phyloP scores from a whole-genome alignment of 2,888 invertebrate species.

The Willowsia nigromaculata region DNA sequence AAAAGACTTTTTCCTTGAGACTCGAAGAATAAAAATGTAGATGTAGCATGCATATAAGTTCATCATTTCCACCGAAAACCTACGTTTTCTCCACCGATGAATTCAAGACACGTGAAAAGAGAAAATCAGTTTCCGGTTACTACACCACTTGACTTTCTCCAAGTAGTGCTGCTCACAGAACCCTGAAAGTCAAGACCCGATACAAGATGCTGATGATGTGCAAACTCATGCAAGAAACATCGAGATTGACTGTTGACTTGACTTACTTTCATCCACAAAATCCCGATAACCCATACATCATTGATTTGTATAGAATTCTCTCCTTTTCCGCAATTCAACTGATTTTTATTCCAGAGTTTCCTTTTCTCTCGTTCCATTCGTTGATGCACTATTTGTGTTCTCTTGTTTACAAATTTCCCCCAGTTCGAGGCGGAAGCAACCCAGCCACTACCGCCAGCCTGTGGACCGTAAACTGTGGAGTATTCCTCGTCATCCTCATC shows the following conservation, averaged over 20 bases:
- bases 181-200: not conserved
- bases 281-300: not conserved
- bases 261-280: not conserved
- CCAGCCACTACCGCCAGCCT: constrained; percentile 29
- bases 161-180: too few relatives aligned
- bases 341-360: not conserved
- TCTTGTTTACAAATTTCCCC: not conserved
- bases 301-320: not conserved
- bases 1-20: not conserved
- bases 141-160: not conserved
- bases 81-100: too few relatives aligned
- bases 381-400: not conserved
- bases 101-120: not conserved
- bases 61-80: too few relatives aligned
- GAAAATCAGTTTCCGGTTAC: not conserved
- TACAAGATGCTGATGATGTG: not conserved
- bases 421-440: constrained; percentile 63
- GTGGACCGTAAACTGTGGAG: constrained; percentile 55
- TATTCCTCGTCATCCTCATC: constrained; percentile 45
- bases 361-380: not conserved
- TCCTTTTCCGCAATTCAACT: not conserved
- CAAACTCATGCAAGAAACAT: not conserved
- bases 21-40: not conserved
- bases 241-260: not conserved
- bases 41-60: not conserved